Evolutionary conservation across 2,888 invertebrate species (phyloP).

Genomic region (Megaustenia siamemsis): DNA sequence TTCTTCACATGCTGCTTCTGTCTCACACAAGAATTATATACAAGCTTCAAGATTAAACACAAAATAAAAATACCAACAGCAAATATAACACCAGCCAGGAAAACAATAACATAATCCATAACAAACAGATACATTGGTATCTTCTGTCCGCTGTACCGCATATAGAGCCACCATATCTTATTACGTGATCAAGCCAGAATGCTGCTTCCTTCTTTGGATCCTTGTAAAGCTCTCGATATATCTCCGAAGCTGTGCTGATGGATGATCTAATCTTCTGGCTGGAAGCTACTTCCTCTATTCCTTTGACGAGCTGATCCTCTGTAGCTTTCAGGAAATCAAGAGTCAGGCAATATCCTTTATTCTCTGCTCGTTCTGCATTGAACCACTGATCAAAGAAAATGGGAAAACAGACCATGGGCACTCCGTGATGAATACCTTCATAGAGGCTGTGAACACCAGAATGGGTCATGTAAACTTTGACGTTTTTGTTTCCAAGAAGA

Average conservation of each 20-base stretch:
- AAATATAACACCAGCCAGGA: neutral
- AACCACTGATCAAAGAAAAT: slow-evolving; percentile 10
- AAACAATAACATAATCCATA: slow-evolving; percentile 1
- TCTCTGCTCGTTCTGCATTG: neutral
- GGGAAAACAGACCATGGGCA: slow-evolving; percentile 65
- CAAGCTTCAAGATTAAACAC: no score
- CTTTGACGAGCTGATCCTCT: neutral
- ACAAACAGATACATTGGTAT: slow-evolving; percentile 15
- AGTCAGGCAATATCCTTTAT: neutral
- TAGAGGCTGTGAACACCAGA: slow-evolving; percentile 65
- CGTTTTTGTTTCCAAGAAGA: slow-evolving; percentile 61
- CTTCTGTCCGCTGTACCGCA: slow-evolving; percentile 16
- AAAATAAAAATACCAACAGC: no score
- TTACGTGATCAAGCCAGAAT: slow-evolving; percentile 14
- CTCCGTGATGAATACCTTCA: slow-evolving; percentile 66
- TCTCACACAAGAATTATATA: no score
- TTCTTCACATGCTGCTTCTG: no score
- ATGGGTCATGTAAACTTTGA: slow-evolving; percentile 64
- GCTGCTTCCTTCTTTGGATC: slow-evolving; percentile 11
- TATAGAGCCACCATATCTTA: neutral
- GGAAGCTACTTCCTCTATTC: neutral
- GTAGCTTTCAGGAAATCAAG: neutral
- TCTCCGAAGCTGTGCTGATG: neutral
- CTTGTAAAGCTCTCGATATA: slow-evolving; percentile 10
- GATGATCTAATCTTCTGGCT: neutral